phyloP scores from a whole-genome alignment of 2,888 invertebrate genomes.

The Lymantria monacha region DNA sequence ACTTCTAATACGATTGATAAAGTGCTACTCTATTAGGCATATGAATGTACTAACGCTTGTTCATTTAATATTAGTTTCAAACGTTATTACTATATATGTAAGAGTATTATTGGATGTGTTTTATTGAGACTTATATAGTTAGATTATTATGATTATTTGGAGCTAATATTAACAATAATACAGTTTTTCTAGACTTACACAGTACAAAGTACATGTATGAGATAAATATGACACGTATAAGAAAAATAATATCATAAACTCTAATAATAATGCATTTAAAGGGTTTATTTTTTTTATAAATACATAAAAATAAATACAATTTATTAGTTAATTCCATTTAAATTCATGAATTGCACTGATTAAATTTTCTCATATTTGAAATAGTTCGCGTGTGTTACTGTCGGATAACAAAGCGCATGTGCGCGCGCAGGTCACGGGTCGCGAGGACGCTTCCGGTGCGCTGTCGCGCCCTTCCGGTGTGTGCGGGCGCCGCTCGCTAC shows the following conservation, averaged over 20 bases:
- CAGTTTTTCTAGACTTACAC: neutral
- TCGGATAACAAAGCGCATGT: slow-evolving; percentile 60
- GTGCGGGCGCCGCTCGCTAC: slow-evolving; percentile 56
- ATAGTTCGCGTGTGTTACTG: slow-evolving; percentile 56
- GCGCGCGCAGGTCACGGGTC: slow-evolving; percentile 63
- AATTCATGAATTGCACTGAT: slow-evolving; percentile 1
- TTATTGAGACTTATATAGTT: neutral
- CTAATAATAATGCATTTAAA: neutral
- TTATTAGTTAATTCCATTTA: neutral
- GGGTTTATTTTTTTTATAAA: too few relatives aligned
- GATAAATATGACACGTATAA: neutral
- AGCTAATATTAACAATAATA: neutral
- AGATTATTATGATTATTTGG: too few relatives aligned
- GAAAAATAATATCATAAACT: neutral
- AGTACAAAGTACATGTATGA: neutral
- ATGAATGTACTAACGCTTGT: slow-evolving; percentile 32
- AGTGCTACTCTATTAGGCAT: slow-evolving; percentile 32
- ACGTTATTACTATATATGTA: too few relatives aligned
- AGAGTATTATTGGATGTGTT: neutral
- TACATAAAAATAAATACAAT: neutral
- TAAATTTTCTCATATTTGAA: slow-evolving; percentile 10
- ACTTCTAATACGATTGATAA: slow-evolving; percentile 49
- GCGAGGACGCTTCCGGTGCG: slow-evolving; percentile 66
- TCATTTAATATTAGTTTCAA: slow-evolving; percentile 9
- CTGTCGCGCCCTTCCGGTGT: slow-evolving; percentile 77